Evolutionary conservation across 2,888 invertebrate genomes (phyloP).

Genomic region (Callinectes sapidus): DNA sequence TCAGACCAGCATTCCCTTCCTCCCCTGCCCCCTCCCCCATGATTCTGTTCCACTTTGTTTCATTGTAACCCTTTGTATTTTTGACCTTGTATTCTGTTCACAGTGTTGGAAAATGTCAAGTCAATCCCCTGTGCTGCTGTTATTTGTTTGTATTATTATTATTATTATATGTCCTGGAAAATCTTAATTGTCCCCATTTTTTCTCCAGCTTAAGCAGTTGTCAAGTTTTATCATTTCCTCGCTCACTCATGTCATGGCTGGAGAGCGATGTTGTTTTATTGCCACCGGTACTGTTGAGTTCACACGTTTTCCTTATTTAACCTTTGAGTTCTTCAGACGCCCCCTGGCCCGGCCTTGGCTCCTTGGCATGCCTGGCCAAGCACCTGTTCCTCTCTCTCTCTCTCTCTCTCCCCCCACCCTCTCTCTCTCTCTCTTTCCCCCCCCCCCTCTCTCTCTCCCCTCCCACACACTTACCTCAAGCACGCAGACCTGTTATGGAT

Average conservation of each 20-base stretch:
- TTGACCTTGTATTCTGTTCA: conserved; percentile 20
- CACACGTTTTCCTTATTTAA: background rate
- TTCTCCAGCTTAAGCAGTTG: conserved; percentile 20
- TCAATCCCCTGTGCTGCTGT: background rate
- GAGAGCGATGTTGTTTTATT: background rate
- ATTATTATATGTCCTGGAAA: background rate
- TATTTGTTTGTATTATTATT: background rate
- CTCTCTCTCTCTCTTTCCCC: too few species aligned
- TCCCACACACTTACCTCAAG: background rate
- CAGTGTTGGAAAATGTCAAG: conserved; percentile 14
- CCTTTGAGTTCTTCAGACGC: conserved; percentile 20
- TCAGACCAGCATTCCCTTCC: background rate
- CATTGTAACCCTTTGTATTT: background rate
- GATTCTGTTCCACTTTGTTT: background rate
- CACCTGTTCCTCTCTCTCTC: background rate
- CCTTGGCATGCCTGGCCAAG: background rate
- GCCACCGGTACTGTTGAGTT: background rate
- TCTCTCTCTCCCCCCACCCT: conserved; percentile 15
- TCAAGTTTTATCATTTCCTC: background rate
- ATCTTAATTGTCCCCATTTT: background rate
- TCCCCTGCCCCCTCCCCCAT: background rate
- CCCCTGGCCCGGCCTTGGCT: background rate
- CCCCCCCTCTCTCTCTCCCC: too few species aligned
- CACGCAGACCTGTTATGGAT: background rate
- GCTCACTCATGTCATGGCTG: background rate